Evolutionary conservation across 1,140 invertebrate genomes (phyloP), one percentile per base, ranked within the genome.

Genomic region (Drosophila athabasca): DNA sequence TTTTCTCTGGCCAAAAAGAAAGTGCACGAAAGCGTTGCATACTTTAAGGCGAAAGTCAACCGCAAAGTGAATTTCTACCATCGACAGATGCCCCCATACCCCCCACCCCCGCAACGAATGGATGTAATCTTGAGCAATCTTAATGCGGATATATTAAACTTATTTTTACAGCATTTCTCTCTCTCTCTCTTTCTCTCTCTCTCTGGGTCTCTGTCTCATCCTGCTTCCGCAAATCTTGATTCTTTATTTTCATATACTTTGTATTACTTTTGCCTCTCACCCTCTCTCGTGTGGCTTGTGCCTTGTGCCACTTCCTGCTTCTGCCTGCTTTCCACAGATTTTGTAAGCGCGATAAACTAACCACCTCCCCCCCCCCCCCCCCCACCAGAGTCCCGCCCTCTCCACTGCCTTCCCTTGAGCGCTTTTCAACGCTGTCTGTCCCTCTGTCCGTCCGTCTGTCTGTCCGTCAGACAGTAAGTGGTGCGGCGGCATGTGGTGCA

Each of bases 91-190:
- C 65, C 59, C 53, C 26, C 19, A 39, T 13, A 11, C 2, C 1
- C 13, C 6, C 26, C 2, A 0, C 13, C 6, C 26, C 26, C 26
- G 6, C 53, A 8, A 26, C 17, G 24, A 26, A 26, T 26, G 24
- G 24, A 26, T 26, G 65, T 69, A 69, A 69, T 69, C 66, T 51
- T 50, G 41, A 59, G 66, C 76, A 83, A 83, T 83, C 79, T 88
- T 78, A 66, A 88, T 88, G 71, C 83, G 83, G 83, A 88, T 88
- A 88, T 88, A 88, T 88, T 88, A 88, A 88, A 88, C 83, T 88
- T 88, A 79, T 88, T 88, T 87, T 88, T 83, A 88, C 83, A 73
- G 65, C 83, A 68, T 54, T 69, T 19, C 57, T 61, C 17, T 54
- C 51, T 66, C 26, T 35, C 7, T 17, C 41, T 24, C 51, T 66